Evolutionary conservation across 2,113 vertebrate genomes (phyloP).

Genomic region (Sinocyclocheilus maitianheensis): DNA sequence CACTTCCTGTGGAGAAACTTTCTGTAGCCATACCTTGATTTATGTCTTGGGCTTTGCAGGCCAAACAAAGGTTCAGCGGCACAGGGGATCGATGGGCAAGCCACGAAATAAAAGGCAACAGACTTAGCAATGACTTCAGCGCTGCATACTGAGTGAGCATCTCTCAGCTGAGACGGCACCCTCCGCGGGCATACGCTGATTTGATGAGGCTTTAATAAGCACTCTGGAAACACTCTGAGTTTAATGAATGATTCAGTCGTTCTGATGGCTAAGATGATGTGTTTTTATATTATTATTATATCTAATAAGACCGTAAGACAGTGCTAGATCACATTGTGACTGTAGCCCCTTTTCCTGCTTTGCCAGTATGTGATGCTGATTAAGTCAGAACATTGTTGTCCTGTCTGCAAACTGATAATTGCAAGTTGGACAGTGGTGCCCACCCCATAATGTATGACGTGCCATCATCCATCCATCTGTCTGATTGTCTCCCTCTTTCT

Average conservation of each 20-base stretch:
- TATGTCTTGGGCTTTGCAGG: constrained; percentile 55
- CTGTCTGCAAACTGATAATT: constrained; percentile 16
- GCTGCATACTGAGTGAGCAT: constrained; percentile 54
- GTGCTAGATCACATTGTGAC: constrained; percentile 2
- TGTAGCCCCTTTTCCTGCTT: neutral
- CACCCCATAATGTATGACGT: constrained; percentile 16
- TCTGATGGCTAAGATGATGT: constrained; percentile 34
- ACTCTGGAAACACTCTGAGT: constrained; percentile 28
- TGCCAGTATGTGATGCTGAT: constrained; percentile 7
- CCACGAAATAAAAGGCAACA: constrained; percentile 43
- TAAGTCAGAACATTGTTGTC: neutral
- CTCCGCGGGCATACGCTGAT: constrained; percentile 24
- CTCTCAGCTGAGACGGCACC: constrained; percentile 30
- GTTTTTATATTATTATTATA: constrained; percentile 31
- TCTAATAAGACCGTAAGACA: constrained; percentile 10
- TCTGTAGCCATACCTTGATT: constrained; percentile 52
- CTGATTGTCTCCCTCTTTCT: neutral
- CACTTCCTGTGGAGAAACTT: constrained; percentile 44
- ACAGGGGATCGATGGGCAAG: constrained; percentile 51
- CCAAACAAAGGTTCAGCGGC: constrained; percentile 54
- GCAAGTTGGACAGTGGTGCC: neutral
- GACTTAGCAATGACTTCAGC: constrained; percentile 29
- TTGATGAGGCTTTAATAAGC: constrained; percentile 50
- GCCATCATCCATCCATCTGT: constrained; percentile 18
- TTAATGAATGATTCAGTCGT: constrained; percentile 34